Percentiles rank a stretch among this genome's conserved stretches.
phyloP scores from a whole-genome alignment of 2,888 invertebrate species.

The Cinara cedri region DNA sequence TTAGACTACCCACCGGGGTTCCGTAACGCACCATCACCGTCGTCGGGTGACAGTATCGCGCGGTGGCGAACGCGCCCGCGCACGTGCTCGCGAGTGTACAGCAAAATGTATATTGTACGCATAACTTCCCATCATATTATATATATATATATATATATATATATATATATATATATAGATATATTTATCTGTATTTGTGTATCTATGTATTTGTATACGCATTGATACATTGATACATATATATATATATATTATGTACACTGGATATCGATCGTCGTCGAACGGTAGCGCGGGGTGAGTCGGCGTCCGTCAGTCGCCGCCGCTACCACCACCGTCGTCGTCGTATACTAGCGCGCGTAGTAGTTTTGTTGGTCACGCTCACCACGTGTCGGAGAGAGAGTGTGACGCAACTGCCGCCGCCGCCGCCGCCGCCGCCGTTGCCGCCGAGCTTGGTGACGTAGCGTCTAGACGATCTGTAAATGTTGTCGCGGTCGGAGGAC shows the following conservation, averaged over 20 bases:
- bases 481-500: background rate
- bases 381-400: slow-evolving; percentile 50
- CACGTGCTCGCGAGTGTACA: slow-evolving; percentile 14
- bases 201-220: background rate
- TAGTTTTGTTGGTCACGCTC: slow-evolving; percentile 50
- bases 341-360: slow-evolving; percentile 17
- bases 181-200: background rate
- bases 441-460: slow-evolving; percentile 49
- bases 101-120: background rate
- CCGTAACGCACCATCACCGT: background rate
- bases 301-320: slow-evolving; percentile 15
- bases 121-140: background rate
- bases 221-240: background rate
- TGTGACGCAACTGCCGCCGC: slow-evolving; percentile 40
- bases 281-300: background rate
- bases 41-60: background rate
- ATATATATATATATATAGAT: no score
- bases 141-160: background rate
- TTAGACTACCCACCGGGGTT: no score
- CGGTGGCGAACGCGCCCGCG: background rate
- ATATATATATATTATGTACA: background rate
- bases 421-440: slow-evolving; percentile 27
- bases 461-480: slow-evolving; percentile 55
- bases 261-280: slow-evolving; percentile 29
- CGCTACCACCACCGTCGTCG: background rate